Evolutionary conservation across 2,888 invertebrate genomes (phyloP), one percentile per base, ranked within the genome.

Genomic region (Diarsia rubi): DNA sequence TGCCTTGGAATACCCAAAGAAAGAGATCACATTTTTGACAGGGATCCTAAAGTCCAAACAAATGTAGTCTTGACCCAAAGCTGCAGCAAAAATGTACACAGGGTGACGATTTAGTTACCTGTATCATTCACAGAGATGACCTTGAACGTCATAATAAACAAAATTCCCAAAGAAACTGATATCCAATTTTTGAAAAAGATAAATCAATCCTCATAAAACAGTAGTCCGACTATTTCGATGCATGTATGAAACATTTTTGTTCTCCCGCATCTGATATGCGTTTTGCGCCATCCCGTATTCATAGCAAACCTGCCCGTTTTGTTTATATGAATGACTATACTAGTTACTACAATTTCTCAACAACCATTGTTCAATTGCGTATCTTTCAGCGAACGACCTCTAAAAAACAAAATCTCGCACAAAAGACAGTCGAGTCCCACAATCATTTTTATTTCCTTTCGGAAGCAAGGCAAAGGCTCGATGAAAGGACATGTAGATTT

Each of bases 401-500:
- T 52, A 9, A 31, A 45, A 77, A 60, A 45, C 0, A 31, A 60
- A 57, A 45, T 27, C 16, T 5, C n/a, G 12, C n/a, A 62, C 21
- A 42, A 73, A 47, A 31, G 4, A 31, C n/a, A 44, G 11, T 9
- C 16, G 19, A 27, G 66, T 24, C 42, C n/a, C 49, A 47, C 60
- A 65, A 63, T 81, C 44, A 66, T 59, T 57, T 73, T 72, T 62
- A 78, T 72, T 70, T 74, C 49, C 44, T 47, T 19, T 82, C 24
- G 57, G 59, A 52, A 60, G 54, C 0, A 65, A 78, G 12, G 9
- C 69, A 19, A 31, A 67, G 21, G 24, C 49, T 65, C 62, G 57
- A 52, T 70, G 60, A 82, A 68, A 74, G 45, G 60, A 49, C 70
- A 71, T 69, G 44, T 82, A 70, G 76, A 69, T 83, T 83, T 77